Percentiles rank a stretch among this genome's conserved stretches.
Evolutionary conservation across 2,888 invertebrate species (phyloP).

Genomic region (Entomobrya multifasciata): DNA sequence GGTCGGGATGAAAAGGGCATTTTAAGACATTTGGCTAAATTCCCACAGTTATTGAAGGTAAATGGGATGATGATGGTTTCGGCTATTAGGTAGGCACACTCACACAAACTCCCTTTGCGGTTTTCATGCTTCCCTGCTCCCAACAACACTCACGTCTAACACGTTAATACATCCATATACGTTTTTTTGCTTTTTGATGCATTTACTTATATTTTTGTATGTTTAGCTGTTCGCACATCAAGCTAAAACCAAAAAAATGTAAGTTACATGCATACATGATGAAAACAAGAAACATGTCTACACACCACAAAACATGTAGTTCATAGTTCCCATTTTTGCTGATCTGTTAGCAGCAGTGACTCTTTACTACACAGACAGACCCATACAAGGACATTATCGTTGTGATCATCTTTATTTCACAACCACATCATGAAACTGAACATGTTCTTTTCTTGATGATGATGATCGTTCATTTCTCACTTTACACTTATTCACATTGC

Average conservation of each 20-base stretch:
- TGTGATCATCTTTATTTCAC: neutral
- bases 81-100: slow-evolving; percentile 73
- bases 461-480: slow-evolving; percentile 22
- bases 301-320: neutral
- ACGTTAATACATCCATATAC: neutral
- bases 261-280: neutral
- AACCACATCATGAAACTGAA: neutral
- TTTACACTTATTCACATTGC: slow-evolving; percentile 24
- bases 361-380: slow-evolving; percentile 6
- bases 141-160: neutral
- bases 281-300: slow-evolving; percentile 36
- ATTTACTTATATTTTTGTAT: slow-evolving; percentile 20
- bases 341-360: neutral
- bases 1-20: slow-evolving; percentile 75
- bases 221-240: neutral
- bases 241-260: slow-evolving; percentile 22
- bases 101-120: slow-evolving; percentile 57
- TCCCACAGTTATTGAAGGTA: slow-evolving; percentile 80
- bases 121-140: slow-evolving; percentile 65
- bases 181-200: too few species aligned
- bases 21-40: slow-evolving; percentile 78
- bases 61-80: slow-evolving; percentile 79
- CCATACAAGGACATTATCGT: slow-evolving; percentile 22
- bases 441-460: neutral
- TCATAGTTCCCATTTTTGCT: neutral